Conservation (phyloP, 2,113 vertebrate species). For the Rhinolophus ferrumequinum region DNA sequence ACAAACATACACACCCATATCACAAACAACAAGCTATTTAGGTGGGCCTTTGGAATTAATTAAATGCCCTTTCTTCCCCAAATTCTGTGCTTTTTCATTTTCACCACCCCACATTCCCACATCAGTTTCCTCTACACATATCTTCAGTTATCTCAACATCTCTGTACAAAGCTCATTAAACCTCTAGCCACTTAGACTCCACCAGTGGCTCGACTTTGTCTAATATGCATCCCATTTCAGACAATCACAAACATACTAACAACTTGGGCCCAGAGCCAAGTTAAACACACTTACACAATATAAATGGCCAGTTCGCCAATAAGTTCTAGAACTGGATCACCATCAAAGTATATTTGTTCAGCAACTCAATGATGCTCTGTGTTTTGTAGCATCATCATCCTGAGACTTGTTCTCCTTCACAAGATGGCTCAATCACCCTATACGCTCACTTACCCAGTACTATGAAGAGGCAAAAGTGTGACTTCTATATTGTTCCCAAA, state of each 20-base stretch:
- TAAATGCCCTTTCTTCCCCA: too few relatives aligned
- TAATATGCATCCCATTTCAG: not conserved
- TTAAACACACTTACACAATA: not conserved
- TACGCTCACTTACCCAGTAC: not conserved
- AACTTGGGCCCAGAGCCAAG: not conserved
- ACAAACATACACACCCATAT: not conserved
- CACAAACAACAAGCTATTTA: not conserved
- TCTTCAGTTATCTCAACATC: not conserved
- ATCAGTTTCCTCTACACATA: not conserved
- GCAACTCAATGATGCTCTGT: not conserved
- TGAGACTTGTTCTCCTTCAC: not conserved
- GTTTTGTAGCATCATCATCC: not conserved
- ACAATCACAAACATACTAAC: not conserved
- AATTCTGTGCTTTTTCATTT: not conserved
- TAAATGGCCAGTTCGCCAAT: not conserved
- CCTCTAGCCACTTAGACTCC: not conserved
- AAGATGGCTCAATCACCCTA: not conserved
- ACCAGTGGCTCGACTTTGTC: not conserved
- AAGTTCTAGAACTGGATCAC: not conserved
- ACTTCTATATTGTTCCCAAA: not conserved
- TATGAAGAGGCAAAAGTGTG: not conserved
- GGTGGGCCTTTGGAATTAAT: not conserved
- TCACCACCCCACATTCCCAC: accelerated
- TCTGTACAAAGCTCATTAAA: not conserved
- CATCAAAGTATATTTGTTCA: not conserved